Conservation (phyloP, 2,888 invertebrate genomes). For the Carterocephalus palaemon region DNA sequence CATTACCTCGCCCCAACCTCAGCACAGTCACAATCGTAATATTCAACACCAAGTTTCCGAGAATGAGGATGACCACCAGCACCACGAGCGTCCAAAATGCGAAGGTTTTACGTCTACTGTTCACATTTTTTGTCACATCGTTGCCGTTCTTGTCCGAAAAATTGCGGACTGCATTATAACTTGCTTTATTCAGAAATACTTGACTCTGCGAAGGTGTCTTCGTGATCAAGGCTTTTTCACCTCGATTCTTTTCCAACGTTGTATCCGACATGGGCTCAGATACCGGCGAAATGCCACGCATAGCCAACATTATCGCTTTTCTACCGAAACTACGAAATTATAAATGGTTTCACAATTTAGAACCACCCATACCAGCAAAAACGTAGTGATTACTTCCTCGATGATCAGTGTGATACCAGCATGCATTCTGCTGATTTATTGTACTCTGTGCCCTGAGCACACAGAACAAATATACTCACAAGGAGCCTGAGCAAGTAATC, state of each 20-base stretch:
- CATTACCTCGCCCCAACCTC: constrained; percentile 82
- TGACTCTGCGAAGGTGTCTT: constrained; percentile 59
- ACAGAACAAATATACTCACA: too few relatives aligned
- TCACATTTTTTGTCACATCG: constrained; percentile 57
- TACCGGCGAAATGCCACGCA: constrained; percentile 61
- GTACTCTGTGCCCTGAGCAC: too few relatives aligned
- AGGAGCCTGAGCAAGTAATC: too few relatives aligned
- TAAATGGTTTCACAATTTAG: constrained; percentile 12
- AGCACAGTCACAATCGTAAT: constrained; percentile 89
- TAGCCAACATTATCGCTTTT: constrained; percentile 44
- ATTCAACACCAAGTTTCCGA: constrained; percentile 89
- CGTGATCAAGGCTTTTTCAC: constrained; percentile 63
- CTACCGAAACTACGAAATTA: constrained; percentile 5
- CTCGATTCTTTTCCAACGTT: constrained; percentile 60
- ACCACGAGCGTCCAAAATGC: constrained; percentile 89
- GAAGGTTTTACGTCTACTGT: constrained; percentile 80
- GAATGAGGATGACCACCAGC: constrained; percentile 83
- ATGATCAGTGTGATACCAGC: too few relatives aligned
- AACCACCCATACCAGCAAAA: too few relatives aligned
- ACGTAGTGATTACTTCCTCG: too few relatives aligned
- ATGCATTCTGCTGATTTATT: too few relatives aligned
- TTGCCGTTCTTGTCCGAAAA: constrained; percentile 72
- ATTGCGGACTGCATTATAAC: constrained; percentile 47
- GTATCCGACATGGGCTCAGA: constrained; percentile 68
- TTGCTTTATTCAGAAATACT: constrained; percentile 46